Conservation (phyloP, 2,797 vertebrate genomes). For the Muscicapa striata region DNA sequence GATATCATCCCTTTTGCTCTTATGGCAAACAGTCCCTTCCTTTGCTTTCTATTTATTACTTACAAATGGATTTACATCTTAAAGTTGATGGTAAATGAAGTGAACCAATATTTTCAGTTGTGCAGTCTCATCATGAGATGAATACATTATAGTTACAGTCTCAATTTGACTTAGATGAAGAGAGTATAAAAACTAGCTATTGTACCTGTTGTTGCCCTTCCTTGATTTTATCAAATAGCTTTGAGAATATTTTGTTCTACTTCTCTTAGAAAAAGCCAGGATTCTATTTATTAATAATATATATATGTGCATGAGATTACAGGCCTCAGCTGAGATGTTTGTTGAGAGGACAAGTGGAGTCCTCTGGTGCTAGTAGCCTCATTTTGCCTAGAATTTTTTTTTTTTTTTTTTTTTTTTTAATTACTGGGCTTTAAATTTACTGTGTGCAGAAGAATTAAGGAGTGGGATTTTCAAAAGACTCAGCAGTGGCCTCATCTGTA, state of each 20-base stretch:
- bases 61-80: neutral
- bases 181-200: neutral
- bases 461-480: constrained; percentile 63
- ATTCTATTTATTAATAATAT: neutral
- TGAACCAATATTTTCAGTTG: neutral
- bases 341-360: neutral
- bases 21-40: neutral
- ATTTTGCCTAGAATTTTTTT: neutral
- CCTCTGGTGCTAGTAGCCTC: neutral
- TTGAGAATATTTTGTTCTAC: neutral
- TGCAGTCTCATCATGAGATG: neutral
- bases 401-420: constrained; percentile 25
- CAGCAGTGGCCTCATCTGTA: constrained; percentile 57
- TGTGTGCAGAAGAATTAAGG: constrained; percentile 60
- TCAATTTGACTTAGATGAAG: neutral
- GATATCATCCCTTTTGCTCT: neutral
- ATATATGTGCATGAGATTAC: neutral
- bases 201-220: neutral
- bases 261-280: neutral
- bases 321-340: neutral
- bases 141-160: neutral
- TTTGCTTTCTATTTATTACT: neutral
- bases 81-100: neutral
- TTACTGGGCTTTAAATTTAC: constrained; percentile 46
- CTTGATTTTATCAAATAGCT: neutral